Evolutionary conservation across 2,888 invertebrate genomes (phyloP).

Genomic region (Mactromeris polynyma): DNA sequence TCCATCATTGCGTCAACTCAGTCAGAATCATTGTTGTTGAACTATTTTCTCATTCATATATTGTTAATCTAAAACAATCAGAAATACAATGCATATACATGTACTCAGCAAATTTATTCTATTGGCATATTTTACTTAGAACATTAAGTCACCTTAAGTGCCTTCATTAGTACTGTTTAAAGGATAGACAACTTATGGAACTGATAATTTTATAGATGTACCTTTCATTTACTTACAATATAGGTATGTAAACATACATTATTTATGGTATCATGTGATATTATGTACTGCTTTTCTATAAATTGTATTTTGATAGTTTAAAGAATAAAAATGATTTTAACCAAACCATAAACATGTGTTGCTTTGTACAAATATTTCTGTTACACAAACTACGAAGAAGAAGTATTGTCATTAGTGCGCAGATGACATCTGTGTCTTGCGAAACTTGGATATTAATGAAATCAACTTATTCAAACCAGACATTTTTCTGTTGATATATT

Average conservation of each 20-base stretch:
- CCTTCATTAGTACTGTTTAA: neutral
- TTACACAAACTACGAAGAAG: no score
- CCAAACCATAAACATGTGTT: neutral
- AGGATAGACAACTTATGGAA: neutral
- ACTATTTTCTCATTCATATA: neutral
- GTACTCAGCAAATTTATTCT: no score
- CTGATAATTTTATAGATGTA: neutral
- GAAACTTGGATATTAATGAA: no score
- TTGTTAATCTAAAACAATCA: no score
- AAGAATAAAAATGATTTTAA: conserved; percentile 12
- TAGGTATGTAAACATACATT: neutral
- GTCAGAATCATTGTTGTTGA: neutral
- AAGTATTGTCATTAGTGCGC: no score
- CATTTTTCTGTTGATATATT: no score
- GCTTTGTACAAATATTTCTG: neutral
- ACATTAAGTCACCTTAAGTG: neutral
- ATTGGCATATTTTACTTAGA: neutral
- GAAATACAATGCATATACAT: no score
- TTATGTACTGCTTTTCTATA: conserved; percentile 18
- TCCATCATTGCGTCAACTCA: no score
- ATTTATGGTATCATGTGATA: conserved; percentile 1
- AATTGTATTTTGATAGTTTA: conserved; percentile 17
- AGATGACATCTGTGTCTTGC: no score
- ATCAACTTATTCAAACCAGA: no score
- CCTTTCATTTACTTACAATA: neutral